phyloP scores from a whole-genome alignment of 2,888 invertebrate genomes.

The Polia nebulosa region DNA sequence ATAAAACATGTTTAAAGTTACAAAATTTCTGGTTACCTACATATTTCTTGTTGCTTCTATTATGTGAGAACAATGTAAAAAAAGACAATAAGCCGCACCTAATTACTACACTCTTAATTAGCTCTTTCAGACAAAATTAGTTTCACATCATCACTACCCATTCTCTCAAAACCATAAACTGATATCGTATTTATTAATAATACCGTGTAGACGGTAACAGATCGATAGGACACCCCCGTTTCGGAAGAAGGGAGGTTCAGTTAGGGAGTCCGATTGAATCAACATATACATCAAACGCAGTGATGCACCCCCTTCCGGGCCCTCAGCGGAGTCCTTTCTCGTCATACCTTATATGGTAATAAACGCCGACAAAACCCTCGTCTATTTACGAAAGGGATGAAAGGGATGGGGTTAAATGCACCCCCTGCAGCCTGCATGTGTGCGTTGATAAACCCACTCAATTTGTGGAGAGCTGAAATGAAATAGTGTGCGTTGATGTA shows the following conservation, averaged over 20 bases:
- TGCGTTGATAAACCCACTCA: conserved; percentile 6
- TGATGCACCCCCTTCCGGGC: neutral
- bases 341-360: neutral
- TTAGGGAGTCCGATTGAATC: conserved; percentile 14
- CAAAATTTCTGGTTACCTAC: too few relatives aligned
- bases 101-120: neutral
- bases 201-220: neutral
- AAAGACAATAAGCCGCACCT: neutral
- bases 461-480: neutral
- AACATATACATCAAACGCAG: conserved; percentile 23
- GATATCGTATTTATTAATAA: conserved; percentile 8
- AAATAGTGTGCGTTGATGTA: conserved; percentile 10
- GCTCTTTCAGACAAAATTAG: neutral
- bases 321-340: neutral
- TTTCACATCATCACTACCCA: neutral
- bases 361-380: neutral
- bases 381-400: neutral
- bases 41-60: too few relatives aligned
- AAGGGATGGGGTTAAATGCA: neutral
- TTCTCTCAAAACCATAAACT: neutral
- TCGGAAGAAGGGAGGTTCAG: neutral
- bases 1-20: too few relatives aligned
- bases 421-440: neutral
- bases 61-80: too few relatives aligned
- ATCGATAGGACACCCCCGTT: conserved; percentile 3